Evolutionary conservation across 2,797 vertebrate species (phyloP).

Genomic region (Chlorospingus flavigularis): DNA sequence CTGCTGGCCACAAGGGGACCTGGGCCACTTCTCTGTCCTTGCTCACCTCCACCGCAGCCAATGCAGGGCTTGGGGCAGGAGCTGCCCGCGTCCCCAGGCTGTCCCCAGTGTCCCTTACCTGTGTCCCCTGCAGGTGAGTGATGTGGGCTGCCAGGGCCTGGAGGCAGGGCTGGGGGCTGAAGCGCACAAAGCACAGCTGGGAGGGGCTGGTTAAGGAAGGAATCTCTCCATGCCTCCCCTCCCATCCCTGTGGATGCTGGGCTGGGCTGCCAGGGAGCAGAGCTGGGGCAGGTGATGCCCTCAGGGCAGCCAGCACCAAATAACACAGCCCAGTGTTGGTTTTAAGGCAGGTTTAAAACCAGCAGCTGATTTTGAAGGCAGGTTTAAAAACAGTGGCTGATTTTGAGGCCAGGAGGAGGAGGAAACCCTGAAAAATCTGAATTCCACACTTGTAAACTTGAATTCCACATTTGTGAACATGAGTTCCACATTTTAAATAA

Average conservation of each 20-base stretch:
- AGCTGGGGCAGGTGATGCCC: not conserved
- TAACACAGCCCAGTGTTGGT: too few species aligned
- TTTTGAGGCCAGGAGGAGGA: too few species aligned
- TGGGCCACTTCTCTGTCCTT: not conserved
- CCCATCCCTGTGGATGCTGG: accelerated
- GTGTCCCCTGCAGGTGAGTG: conserved; percentile 54
- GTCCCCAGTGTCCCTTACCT: conserved; percentile 11
- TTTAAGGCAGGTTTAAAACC: too few species aligned
- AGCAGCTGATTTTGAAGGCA: too few species aligned
- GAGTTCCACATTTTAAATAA: too few species aligned
- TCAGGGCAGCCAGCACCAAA: not conserved
- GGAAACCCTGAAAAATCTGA: too few species aligned
- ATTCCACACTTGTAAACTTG: too few species aligned
- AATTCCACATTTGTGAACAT: too few species aligned
- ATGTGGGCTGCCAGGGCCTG: conserved; percentile 66
- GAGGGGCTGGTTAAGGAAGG: not conserved
- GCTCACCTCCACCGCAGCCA: not conserved
- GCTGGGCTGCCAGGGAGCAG: accelerated
- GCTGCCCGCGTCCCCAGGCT: accelerated
- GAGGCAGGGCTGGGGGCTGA: conserved; percentile 66
- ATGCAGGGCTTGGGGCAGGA: accelerated
- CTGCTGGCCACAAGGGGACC: too few species aligned
- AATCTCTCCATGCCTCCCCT: accelerated
- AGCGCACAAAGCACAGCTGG: conserved; percentile 79
- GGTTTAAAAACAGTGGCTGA: too few species aligned